Evolutionary conservation across 2,888 invertebrate species (phyloP), one percentile per base, ranked within the genome.

Genomic region (Heteromyza rotundicornis): DNA sequence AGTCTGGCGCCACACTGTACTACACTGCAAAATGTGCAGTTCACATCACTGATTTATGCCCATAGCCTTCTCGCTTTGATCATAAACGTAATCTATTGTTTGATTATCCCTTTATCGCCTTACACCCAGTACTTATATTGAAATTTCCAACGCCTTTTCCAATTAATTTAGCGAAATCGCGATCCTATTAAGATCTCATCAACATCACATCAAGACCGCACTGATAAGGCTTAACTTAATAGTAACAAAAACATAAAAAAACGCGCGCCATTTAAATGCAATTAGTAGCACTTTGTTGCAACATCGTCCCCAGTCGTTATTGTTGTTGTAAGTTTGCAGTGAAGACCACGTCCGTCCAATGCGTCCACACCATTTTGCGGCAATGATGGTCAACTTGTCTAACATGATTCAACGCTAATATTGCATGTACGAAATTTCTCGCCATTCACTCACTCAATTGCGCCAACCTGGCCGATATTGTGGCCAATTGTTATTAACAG

Each of bases 121-220:
- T n/a, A n/a, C n/a, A n/a, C n/a, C n/a, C n/a, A n/a, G n/a, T n/a
- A n/a, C n/a, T n/a, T n/a, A n/a, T n/a, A n/a, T n/a, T 40, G 60
- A 70, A 72, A 75, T 75, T 74, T 59, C 14, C n/a, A 16, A 50
- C 56, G 69, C 74, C 72, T 74, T 68, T 73, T 70, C 63, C 17
- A 22, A 1, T 8, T n/a, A 17, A 67, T 67, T 68, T 71, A 64
- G 66, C 61, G 59, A 62, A 67, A 65, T 59, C 64, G 64, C 60
- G 70, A 74, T 70, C 64, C 68, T 67, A 68, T 76, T 73, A 70
- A 68, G 75, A 75, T 73, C 72, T 65, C 63, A 62, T 58, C 61
- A 32, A 58, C 40, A 61, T 65, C 27, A 27, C 27, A 27, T 27
- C 27, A 27, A 27, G 27, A 27, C 10, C 27, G 27, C 27, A 10